A percentile compares a stretch with the other conserved stretches of the same genome.
Evolutionary conservation across 2,888 invertebrate genomes (phyloP).

Genomic region (Aporophyla nigra): DNA sequence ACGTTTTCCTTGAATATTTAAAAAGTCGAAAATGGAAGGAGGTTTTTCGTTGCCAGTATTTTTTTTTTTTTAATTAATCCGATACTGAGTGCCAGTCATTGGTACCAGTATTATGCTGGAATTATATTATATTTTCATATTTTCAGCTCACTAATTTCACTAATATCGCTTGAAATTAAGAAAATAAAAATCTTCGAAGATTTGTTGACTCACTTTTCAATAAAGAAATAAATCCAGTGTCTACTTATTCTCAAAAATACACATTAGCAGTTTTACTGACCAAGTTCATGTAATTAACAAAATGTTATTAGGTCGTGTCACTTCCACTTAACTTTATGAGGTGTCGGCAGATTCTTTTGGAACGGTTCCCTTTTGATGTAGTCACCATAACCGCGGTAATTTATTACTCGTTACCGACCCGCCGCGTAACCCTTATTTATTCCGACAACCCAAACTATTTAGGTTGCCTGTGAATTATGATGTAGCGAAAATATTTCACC

Average conservation of each 20-base stretch:
- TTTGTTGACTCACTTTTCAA: no score
- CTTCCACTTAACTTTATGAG: slow-evolving; percentile 74
- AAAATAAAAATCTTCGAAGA: no score
- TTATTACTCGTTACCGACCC: slow-evolving; percentile 74
- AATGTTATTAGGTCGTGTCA: slow-evolving; percentile 76
- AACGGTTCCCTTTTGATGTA: slow-evolving; percentile 77
- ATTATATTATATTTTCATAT: background rate
- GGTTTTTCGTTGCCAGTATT: slow-evolving; percentile 17
- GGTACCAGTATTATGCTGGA: background rate
- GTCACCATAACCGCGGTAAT: slow-evolving; percentile 74
- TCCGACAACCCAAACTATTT: slow-evolving; percentile 72
- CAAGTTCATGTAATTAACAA: slow-evolving; percentile 75
- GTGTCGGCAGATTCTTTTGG: slow-evolving; percentile 69
- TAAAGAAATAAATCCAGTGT: no score
- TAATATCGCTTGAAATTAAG: background rate
- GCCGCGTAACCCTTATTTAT: slow-evolving; percentile 69
- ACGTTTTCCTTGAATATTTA: slow-evolving; percentile 43
- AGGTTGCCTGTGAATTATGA: slow-evolving; percentile 70
- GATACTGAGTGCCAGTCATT: background rate
- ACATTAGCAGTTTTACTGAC: slow-evolving; percentile 61
- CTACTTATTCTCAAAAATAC: background rate
- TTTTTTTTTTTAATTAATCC: background rate
- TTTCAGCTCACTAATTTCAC: slow-evolving; percentile 4
- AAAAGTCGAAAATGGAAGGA: slow-evolving; percentile 14
- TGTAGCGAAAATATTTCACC: slow-evolving; percentile 53